Base-by-base conservation (phyloP, 2,797 vertebrate species). In the Bothrops alternatus region DNA sequence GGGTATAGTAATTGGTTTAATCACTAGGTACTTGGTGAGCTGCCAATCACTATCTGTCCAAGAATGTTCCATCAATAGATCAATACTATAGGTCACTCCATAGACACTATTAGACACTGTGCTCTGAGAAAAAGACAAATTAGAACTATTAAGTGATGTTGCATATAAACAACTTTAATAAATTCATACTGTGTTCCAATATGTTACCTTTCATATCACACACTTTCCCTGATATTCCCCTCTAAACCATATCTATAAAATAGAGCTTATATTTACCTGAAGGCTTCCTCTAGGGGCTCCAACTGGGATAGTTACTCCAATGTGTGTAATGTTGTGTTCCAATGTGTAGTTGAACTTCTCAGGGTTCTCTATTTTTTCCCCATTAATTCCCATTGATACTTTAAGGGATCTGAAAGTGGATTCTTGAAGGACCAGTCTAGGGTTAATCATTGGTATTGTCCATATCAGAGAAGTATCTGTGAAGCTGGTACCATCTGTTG, bases 401-500 rank as follows among this genome's bases (percentile, higher is more conserved):
- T 20, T 96, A 95, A 96, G 96, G 20, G 96, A 96, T 57, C 93
- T 20, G 87, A 97, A 97, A 14, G 95, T 96, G 42, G 93, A 93
- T 94, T 95, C 95, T 87, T 96, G 96, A 88, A 93, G 95, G 37
- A 97, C 95, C 58, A 97, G 88, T 0, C 94, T 95, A 65, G 96
- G 96, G 18, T 97, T 95, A 32, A 95, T 58, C 2, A 92, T 95
- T 91, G 97, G 97, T 53, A 97, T 88, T 1, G 93, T 95, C 97
- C 97, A 97, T 6, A 92, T 95, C 14, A 97, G 12, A 0, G 7
- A 47, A 1, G 90, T 94, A 6, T 94, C 18, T 0, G 95, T 97
- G 95, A 97, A 97, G 85, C 86, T 95, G 94, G 90, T 94, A 60
- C 97, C 97, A 95, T 93, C 97, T 97, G 95, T 95, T 60, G 93